Conservation (phyloP, 2,797 vertebrate species). For the Chrysolophus pictus region DNA sequence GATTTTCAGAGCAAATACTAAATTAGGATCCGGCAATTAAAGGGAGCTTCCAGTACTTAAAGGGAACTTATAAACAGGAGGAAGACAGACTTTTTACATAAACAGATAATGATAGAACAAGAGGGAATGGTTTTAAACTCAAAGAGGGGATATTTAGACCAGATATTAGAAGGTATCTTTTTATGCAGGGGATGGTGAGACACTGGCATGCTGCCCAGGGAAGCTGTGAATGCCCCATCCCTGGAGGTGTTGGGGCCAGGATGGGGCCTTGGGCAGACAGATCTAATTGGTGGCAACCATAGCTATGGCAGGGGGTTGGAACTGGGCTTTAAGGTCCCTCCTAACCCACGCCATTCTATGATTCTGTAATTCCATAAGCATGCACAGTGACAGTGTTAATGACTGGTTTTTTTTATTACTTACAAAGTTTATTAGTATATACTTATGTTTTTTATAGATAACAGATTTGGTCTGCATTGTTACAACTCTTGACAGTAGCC, state of each 20-base stretch:
- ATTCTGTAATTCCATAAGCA: background rate
- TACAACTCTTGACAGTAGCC: background rate
- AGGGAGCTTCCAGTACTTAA: too few species aligned
- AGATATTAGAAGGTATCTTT: background rate
- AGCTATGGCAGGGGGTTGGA: background rate
- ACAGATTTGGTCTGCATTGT: background rate
- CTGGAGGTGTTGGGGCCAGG: background rate
- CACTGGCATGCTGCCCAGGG: background rate
- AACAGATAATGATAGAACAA: too few species aligned
- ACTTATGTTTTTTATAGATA: background rate
- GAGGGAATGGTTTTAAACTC: too few species aligned
- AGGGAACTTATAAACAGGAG: too few species aligned
- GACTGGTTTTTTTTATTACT: background rate
- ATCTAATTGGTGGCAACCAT: background rate
- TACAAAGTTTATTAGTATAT: too few species aligned
- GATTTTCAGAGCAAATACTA: background rate
- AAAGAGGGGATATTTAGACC: background rate
- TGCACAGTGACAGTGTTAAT: fast-evolving
- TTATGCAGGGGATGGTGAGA: background rate
- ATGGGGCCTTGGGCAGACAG: background rate
- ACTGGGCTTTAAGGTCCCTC: background rate
- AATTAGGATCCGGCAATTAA: background rate
- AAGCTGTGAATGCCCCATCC: background rate
- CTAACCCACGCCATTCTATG: background rate
- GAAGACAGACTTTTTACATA: too few species aligned